A percentile compares a stretch with the other conserved stretches of the same genome.
phyloP scores from a whole-genome alignment of 1,140 invertebrate genomes.

The Euwallacea fornicatus region DNA sequence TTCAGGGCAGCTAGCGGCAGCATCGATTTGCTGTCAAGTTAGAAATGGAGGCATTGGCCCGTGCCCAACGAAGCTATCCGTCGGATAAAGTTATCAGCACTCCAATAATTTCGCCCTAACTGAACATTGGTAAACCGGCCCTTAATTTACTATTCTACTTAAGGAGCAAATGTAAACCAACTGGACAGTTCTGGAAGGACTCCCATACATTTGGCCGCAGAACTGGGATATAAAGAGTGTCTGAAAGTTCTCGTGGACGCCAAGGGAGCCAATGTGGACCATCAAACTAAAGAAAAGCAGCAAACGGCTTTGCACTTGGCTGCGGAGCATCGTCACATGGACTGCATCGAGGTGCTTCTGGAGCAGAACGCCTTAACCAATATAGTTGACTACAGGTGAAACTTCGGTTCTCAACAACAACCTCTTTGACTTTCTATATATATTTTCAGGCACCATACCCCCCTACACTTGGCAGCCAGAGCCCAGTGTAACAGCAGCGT shows the following conservation, averaged over 20 bases:
- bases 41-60: neutral
- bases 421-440: neutral
- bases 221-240: constrained; percentile 69
- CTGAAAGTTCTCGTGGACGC: constrained; percentile 68
- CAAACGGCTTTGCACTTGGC: constrained; percentile 79
- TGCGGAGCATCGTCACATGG: constrained; percentile 71
- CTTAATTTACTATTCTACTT: neutral
- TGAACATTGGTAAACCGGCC: too few species aligned
- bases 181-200: constrained; percentile 70
- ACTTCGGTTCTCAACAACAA: neutral
- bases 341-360: constrained; percentile 71
- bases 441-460: constrained; percentile 63
- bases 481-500: constrained; percentile 76
- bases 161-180: constrained; percentile 62
- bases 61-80: too few species aligned
- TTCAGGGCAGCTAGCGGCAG: neutral
- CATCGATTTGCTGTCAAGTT: neutral
- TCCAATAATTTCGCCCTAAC: too few species aligned
- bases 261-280: constrained; percentile 63
- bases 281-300: constrained; percentile 64
- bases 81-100: too few species aligned
- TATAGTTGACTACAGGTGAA: constrained; percentile 64
- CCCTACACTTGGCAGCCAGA: constrained; percentile 74
- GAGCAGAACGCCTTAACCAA: constrained; percentile 70
- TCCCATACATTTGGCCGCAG: constrained; percentile 74